Evolutionary conservation across 2,888 invertebrate genomes (phyloP).

Genomic region (Helobdella robusta): DNA sequence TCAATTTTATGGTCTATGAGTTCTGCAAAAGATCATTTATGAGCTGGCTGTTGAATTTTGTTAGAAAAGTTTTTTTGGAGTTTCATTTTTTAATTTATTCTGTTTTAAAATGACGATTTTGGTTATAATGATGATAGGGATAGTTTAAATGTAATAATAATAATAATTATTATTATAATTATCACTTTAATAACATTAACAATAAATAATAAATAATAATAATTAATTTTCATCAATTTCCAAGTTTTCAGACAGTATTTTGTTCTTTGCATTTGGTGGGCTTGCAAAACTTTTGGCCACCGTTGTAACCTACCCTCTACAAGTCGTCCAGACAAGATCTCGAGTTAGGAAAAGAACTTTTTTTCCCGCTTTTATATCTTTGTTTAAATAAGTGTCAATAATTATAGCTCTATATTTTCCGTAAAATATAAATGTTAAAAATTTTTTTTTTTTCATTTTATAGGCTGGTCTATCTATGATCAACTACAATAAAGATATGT

Average conservation of each 20-base stretch:
- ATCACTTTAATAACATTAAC: not conserved
- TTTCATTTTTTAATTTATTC: too few relatives aligned
- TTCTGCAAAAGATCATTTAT: conserved; percentile 64
- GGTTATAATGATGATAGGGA: not conserved
- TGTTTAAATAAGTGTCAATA: too few relatives aligned
- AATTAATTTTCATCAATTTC: too few relatives aligned
- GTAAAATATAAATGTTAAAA: too few relatives aligned
- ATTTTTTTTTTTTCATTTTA: not conserved
- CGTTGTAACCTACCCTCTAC: conserved; percentile 77
- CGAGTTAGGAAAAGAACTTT: too few relatives aligned
- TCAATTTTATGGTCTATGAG: conserved; percentile 87
- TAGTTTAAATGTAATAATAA: not conserved
- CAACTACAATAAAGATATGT: too few relatives aligned
- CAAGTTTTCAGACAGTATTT: too few relatives aligned
- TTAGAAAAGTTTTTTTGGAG: too few relatives aligned
- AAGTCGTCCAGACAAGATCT: conserved; percentile 71
- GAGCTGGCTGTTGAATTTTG: too few relatives aligned
- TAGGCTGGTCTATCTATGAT: not conserved
- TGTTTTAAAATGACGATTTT: not conserved
- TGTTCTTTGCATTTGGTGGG: conserved; percentile 68
- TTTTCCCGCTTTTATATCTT: too few relatives aligned
- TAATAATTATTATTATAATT: not conserved
- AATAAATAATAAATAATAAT: not conserved
- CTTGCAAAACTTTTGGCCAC: conserved; percentile 76
- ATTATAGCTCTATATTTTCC: too few relatives aligned